A percentile compares a stretch with the other conserved stretches of the same genome.
phyloP scores from a whole-genome alignment of 2,888 invertebrate genomes.

The Cheilosia pagana region DNA sequence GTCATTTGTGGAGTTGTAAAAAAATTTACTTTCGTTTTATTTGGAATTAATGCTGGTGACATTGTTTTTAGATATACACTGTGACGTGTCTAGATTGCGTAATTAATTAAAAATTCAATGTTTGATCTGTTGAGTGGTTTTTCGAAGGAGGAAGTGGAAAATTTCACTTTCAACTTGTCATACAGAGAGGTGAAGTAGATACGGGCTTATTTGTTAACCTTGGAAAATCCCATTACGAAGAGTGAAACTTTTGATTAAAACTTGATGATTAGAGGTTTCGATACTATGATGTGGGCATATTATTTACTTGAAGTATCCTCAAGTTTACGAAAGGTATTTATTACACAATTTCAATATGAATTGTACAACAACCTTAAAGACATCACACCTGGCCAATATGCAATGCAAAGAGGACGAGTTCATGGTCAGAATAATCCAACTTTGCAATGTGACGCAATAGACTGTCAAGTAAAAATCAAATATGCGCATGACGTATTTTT shows the following conservation, averaged over 20 bases:
- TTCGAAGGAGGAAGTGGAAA: conserved; percentile 11
- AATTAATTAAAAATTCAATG: conserved; percentile 26
- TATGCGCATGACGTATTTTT: too few relatives aligned
- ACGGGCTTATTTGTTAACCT: conserved; percentile 1
- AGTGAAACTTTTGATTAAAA: neutral
- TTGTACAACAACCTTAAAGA: too few relatives aligned
- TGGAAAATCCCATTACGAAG: neutral
- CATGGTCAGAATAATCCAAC: too few relatives aligned
- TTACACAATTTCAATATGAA: too few relatives aligned
- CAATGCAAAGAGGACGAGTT: too few relatives aligned
- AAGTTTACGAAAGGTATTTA: too few relatives aligned
- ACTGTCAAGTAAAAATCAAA: too few relatives aligned
- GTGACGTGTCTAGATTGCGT: conserved; percentile 33
- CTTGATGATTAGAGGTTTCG: neutral
- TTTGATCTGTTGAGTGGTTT: neutral
- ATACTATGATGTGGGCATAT: neutral
- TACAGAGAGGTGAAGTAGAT: neutral
- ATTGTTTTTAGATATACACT: conserved; percentile 34
- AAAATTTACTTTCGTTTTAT: conserved; percentile 46
- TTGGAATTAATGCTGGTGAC: conserved; percentile 45
- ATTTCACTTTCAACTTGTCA: conserved; percentile 34
- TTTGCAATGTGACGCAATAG: too few relatives aligned
- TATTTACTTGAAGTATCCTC: neutral
- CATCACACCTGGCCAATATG: too few relatives aligned
- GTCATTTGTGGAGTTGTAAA: conserved; percentile 8